These are phyloP conservation scores for Gambusia affinis DNA, from an alignment of 2,113 vertebrate species.

Conservation along the genomic window DNA sequence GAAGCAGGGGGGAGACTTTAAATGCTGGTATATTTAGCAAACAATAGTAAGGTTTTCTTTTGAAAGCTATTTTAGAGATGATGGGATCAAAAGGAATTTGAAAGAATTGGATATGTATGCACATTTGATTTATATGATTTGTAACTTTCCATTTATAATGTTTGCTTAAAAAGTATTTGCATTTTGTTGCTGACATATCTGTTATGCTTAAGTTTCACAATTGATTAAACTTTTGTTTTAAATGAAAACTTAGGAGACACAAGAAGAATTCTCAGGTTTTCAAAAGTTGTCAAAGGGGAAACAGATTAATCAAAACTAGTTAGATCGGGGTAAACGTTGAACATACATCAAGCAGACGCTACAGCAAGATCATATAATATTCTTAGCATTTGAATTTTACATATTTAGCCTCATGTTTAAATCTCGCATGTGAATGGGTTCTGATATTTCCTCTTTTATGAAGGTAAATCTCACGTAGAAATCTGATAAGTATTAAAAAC, in stretches of 20 bases:
- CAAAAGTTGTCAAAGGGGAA: constrained; percentile 1
- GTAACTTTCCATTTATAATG: neutral
- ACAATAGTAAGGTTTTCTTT: neutral
- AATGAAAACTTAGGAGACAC: neutral
- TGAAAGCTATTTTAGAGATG: neutral
- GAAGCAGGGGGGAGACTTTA: neutral
- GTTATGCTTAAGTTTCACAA: neutral
- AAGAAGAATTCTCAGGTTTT: neutral
- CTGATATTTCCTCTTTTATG: too few relatives aligned
- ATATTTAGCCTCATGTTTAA: too few relatives aligned
- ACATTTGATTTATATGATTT: neutral
- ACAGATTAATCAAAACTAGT: neutral
- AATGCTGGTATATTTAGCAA: neutral
- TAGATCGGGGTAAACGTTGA: neutral
- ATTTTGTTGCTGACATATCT: too few relatives aligned
- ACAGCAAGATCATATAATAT: too few relatives aligned
- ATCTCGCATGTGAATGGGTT: too few relatives aligned
- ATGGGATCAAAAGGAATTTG: neutral
- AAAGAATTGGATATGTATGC: neutral
- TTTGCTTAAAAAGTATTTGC: too few relatives aligned
- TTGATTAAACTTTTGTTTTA: neutral
- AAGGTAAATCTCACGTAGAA: too few relatives aligned
- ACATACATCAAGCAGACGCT: neutral
- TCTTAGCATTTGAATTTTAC: too few relatives aligned
- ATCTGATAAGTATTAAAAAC: too few relatives aligned